phyloP scores from a whole-genome alignment of 1,140 invertebrate genomes.

The Hycleus cichorii region DNA sequence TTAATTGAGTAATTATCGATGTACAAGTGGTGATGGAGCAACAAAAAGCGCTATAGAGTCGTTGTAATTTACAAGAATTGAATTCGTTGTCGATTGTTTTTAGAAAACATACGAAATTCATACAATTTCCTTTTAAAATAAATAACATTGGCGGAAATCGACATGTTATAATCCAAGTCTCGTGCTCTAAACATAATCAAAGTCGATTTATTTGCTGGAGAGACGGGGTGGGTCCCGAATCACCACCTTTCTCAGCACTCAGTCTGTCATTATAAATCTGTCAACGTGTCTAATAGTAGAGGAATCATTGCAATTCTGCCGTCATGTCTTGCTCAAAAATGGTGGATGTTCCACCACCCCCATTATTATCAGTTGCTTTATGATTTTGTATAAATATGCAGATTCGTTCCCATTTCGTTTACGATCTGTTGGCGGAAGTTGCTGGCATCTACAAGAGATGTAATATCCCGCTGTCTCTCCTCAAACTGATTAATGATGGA shows the following conservation, averaged over 20 bases:
- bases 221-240: too few species aligned
- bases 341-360: too few species aligned
- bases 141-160: too few species aligned
- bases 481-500: constrained; percentile 34
- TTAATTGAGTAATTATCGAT: constrained; percentile 1
- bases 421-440: constrained; percentile 30
- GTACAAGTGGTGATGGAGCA: not conserved
- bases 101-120: not conserved
- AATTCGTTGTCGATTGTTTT: not conserved
- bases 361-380: constrained; percentile 11
- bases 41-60: too few species aligned
- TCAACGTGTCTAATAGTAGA: too few species aligned
- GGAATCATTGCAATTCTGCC: too few species aligned
- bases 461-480: constrained; percentile 37
- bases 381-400: constrained; percentile 37
- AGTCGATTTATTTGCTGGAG: too few species aligned
- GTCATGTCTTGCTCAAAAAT: too few species aligned
- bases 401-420: constrained; percentile 34
- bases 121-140: not conserved
- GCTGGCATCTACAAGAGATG: constrained; percentile 34
- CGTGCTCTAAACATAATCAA: too few species aligned
- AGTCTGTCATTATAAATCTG: too few species aligned
- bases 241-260: too few species aligned
- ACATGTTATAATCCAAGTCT: too few species aligned
- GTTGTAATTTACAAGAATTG: not conserved